Evolutionary conservation across 2,888 invertebrate genomes (phyloP), one percentile per base, ranked within the genome.

Genomic region (Ditylenchus weischeri): DNA sequence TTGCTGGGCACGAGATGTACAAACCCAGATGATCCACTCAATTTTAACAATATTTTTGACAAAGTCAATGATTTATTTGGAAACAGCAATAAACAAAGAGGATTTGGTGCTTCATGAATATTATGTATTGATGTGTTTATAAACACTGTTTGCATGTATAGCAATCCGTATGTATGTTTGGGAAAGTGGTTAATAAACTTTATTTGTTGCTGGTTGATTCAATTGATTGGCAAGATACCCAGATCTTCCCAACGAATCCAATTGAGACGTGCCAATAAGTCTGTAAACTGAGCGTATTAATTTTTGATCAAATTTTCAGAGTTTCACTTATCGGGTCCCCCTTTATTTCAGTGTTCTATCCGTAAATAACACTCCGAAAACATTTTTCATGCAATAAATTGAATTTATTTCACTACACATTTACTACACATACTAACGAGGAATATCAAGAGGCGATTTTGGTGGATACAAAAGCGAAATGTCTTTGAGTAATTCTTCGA

Each of bases 181-280:
- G 18, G 6, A 50, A 19, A 54, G 21, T 54, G 13, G 2, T 7
- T 19, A 59, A 21, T 11, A 29, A 38, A 59, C 11, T 15, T 19
- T 29, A 11, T 7, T 21, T 36, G 59, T 59, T 19, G 2, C 35
- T 36, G 2, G 19, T 23, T 21, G 10, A 43, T 23, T 76, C 57
- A 78, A 7, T 64, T 47, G 54, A 78, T 71, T 6, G 77, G 73
- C 29, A 76, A 66, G 57, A 95, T 92, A 0, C 96, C 96, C 0
- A 98, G 87, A 83, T 93, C 93, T 84, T 94, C 93, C 96, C 96
- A 98, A 83, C 95, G 94, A 78, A 98, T 95, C 96, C 96, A 98
- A 0, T 93, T 93, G 38, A 98, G 86, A 66, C 96, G 87, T 0
- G 96, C 95, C 0, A 95, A 93, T 75, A 98, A 86, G 88, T 96